Evolutionary conservation across 1,140 invertebrate species (phyloP).

Genomic region (Pseudachorutes palmiensis): DNA sequence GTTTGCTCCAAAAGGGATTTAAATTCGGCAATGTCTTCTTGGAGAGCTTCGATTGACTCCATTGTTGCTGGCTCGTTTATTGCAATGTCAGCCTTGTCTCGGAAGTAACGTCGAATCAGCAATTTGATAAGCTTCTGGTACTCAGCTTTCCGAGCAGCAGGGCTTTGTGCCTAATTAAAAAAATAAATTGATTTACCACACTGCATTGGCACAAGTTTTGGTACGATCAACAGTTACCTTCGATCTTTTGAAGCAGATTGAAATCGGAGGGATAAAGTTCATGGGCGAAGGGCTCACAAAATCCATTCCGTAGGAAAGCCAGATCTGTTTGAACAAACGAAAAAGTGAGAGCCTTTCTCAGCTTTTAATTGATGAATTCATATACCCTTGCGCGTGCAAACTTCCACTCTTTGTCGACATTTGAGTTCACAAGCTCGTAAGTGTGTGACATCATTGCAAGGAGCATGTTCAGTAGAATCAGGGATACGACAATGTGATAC

Average conservation of each 20-base stretch:
- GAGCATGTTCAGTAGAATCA: constrained; percentile 9
- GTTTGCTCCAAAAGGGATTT: neutral
- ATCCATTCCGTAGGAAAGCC: constrained; percentile 3
- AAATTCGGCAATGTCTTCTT: constrained; percentile 11
- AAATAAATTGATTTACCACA: neutral
- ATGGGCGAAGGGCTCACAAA: constrained; percentile 5
- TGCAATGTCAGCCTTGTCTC: constrained; percentile 14
- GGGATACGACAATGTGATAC: neutral
- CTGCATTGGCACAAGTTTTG: neutral
- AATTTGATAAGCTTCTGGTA: neutral
- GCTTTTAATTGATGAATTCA: neutral
- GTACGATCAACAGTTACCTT: neutral
- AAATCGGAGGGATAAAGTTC: constrained; percentile 12
- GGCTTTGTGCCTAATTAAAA: neutral
- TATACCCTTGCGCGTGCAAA: neutral
- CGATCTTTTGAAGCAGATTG: neutral
- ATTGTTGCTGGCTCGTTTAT: neutral
- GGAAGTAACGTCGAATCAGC: constrained; percentile 4
- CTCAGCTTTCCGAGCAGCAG: neutral
- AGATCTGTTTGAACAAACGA: neutral
- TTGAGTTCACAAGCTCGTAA: neutral
- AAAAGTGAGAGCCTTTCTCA: neutral
- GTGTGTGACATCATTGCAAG: neutral
- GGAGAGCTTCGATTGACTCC: neutral
- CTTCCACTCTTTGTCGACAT: constrained; percentile 8